phyloP scores from a whole-genome alignment of 2,113 vertebrate genomes.

The Paradisaea rubra region DNA sequence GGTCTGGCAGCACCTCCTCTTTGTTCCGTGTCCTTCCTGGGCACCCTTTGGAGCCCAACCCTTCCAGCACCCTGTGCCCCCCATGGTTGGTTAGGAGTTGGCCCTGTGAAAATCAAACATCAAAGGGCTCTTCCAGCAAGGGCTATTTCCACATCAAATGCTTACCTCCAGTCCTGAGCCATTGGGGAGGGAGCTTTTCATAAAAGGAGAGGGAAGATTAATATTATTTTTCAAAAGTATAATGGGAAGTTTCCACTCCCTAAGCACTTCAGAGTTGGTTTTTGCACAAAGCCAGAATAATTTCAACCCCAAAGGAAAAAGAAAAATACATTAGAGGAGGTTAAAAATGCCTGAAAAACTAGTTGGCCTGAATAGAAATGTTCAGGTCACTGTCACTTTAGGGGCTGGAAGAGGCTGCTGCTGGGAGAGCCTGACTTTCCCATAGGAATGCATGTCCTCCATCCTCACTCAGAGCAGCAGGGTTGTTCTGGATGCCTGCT shows the following conservation, averaged over 20 bases:
- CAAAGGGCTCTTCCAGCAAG: slow-evolving; percentile 11
- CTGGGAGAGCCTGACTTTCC: background rate
- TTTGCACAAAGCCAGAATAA: slow-evolving; percentile 36
- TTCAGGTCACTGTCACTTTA: background rate
- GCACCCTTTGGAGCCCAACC: background rate
- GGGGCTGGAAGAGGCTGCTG: background rate
- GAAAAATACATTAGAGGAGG: background rate
- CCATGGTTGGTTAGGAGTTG: background rate
- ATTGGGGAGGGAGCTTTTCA: background rate
- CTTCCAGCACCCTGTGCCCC: background rate
- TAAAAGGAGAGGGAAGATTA: slow-evolving; percentile 42
- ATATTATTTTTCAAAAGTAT: slow-evolving; percentile 52
- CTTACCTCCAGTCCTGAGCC: slow-evolving; percentile 28
- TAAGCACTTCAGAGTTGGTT: background rate
- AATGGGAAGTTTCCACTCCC: slow-evolving; percentile 45
- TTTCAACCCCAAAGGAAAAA: slow-evolving; percentile 36
- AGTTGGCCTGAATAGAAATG: background rate
- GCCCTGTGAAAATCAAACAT: slow-evolving; percentile 1
- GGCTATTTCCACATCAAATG: slow-evolving; percentile 49
- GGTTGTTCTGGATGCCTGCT: background rate
- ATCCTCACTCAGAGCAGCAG: background rate
- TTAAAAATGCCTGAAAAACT: background rate
- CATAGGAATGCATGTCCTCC: background rate
- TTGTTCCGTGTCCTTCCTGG: background rate
- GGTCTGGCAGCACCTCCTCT: background rate